phyloP scores from a whole-genome alignment of 2,797 vertebrate genomes.

The Cyprinella venusta region DNA sequence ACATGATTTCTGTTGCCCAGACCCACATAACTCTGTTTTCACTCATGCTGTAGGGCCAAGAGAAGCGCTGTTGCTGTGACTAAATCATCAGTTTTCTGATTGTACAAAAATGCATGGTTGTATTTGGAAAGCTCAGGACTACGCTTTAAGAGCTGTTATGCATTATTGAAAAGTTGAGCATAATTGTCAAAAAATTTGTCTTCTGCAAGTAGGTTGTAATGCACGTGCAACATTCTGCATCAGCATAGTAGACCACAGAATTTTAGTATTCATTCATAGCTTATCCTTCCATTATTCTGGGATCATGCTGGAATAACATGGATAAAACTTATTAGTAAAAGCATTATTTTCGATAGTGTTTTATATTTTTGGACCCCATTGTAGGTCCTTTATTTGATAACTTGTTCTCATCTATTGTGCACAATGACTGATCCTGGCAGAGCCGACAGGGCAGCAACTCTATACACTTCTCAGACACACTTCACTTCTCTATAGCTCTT shows the following conservation, averaged over 20 bases:
- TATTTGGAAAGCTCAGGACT: neutral
- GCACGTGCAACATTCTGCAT: neutral
- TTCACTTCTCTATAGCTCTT: neutral
- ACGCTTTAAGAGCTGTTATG: neutral
- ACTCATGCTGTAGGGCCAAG: neutral
- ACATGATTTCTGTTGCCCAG: neutral
- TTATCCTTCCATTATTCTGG: neutral
- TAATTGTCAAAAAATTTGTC: neutral
- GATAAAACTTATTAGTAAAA: neutral
- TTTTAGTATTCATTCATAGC: neutral
- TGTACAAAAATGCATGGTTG: neutral
- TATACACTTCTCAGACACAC: neutral
- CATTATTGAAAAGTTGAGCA: constrained; percentile 11
- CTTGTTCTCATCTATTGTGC: constrained; percentile 4
- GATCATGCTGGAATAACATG: neutral
- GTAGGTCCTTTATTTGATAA: neutral
- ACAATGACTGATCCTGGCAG: neutral
- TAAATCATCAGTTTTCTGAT: neutral
- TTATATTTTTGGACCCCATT: neutral
- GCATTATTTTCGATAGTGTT: too few relatives aligned
- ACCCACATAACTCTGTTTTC: neutral
- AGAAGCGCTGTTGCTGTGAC: neutral
- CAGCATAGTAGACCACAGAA: neutral
- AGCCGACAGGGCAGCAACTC: neutral
- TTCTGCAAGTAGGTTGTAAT: neutral